Conservation (phyloP, 2,797 vertebrate species). For the Tapera naevia region DNA sequence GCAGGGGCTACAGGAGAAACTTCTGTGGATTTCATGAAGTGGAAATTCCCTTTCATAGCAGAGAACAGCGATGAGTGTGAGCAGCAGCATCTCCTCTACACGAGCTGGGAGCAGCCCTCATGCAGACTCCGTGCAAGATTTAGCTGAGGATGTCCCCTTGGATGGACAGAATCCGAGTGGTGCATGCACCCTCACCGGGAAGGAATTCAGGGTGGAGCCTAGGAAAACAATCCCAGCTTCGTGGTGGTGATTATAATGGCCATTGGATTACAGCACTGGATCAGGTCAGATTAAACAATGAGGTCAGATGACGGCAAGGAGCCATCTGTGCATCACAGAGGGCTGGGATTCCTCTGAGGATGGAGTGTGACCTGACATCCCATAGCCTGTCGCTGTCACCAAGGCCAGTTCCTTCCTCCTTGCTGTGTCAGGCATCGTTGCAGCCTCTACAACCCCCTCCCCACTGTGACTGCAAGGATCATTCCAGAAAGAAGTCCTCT, state of each 20-base stretch:
- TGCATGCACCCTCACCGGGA: neutral
- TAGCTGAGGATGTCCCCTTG: neutral
- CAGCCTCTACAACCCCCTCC: neutral
- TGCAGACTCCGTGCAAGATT: accelerated
- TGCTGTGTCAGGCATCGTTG: neutral
- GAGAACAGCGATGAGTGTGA: accelerated
- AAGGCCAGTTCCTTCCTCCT: constrained; percentile 2
- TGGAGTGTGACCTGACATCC: neutral
- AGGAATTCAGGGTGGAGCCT: constrained; percentile 14
- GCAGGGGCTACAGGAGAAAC: neutral
- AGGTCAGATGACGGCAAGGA: constrained; percentile 49
- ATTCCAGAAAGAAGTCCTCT: constrained; percentile 28
- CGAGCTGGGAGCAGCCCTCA: neutral
- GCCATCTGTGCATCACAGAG: constrained; percentile 46
- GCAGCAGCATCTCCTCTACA: accelerated
- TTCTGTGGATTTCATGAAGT: neutral
- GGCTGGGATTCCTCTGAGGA: neutral
- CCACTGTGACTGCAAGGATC: neutral
- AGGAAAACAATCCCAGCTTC: neutral
- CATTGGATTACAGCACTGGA: neutral
- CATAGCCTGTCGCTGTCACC: neutral
- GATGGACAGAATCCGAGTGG: accelerated
- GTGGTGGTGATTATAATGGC: constrained; percentile 1
- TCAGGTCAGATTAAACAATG: constrained; percentile 62
- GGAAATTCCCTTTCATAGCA: neutral